Conservation (phyloP, 2,113 vertebrate genomes). For the Neogobius melanostomus region DNA sequence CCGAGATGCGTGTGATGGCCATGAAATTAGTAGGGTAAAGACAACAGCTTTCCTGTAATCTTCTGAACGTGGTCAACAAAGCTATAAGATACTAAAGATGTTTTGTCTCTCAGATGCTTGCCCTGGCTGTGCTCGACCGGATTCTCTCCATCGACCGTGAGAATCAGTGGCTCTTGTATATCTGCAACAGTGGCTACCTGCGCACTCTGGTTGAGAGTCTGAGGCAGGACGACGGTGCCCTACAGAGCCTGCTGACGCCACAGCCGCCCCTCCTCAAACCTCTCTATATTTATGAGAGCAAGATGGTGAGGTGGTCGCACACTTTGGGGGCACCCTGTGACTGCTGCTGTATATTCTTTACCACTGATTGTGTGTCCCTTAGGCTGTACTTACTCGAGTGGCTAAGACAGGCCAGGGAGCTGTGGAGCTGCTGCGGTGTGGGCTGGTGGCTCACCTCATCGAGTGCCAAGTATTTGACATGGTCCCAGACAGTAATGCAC, state of each 20-base stretch:
- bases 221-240: constrained; percentile 85
- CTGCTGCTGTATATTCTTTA: neutral
- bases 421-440: constrained; percentile 87
- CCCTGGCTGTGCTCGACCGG: constrained; percentile 87
- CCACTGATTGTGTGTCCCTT: neutral
- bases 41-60: neutral
- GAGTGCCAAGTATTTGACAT: constrained; percentile 96
- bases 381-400: constrained; percentile 94
- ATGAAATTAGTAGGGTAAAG: constrained; percentile 91
- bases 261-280: constrained; percentile 93
- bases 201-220: constrained; percentile 94
- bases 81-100: neutral
- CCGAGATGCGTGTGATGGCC: constrained; percentile 94
- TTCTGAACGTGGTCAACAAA: neutral
- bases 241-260: constrained; percentile 89
- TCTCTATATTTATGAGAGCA: constrained; percentile 94
- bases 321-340: neutral
- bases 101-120: constrained; percentile 85
- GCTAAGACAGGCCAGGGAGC: constrained; percentile 91
- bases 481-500: constrained; percentile 88
- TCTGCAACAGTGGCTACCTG: constrained; percentile 96
- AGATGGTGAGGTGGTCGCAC: constrained; percentile 84
- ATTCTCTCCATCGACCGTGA: constrained; percentile 93
- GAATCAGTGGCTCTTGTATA: constrained; percentile 91
- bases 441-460: constrained; percentile 88